phyloP scores from a whole-genome alignment of 1,140 invertebrate genomes.

The Drosophila azteca region DNA sequence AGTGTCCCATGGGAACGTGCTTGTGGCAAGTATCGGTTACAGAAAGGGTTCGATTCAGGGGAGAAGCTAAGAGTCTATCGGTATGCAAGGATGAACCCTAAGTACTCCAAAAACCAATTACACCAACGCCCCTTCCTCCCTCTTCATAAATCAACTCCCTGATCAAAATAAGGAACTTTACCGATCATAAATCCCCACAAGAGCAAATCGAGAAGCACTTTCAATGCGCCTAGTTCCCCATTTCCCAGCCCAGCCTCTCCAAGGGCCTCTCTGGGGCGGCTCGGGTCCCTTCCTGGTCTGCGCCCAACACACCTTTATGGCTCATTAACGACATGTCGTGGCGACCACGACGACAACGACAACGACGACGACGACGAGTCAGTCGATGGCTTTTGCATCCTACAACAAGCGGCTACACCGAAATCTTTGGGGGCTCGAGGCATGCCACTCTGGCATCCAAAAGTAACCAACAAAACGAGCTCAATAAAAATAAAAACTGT shows the following conservation, averaged over 20 bases:
- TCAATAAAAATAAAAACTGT: slow-evolving; percentile 81
- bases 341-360: slow-evolving; percentile 20
- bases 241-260: slow-evolving; percentile 24
- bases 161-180: slow-evolving; percentile 43
- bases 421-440: background rate
- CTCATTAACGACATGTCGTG: slow-evolving; percentile 71
- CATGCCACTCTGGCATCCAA: background rate
- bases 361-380: background rate
- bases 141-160: slow-evolving; percentile 31
- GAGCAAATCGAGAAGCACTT: slow-evolving; percentile 41
- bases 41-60: background rate
- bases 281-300: slow-evolving; percentile 8
- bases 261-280: background rate
- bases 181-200: slow-evolving; percentile 32
- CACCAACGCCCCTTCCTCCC: background rate
- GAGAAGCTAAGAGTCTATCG: too few relatives aligned
- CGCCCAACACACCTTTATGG: slow-evolving; percentile 68
- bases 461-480: slow-evolving; percentile 68
- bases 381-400: slow-evolving; percentile 55
- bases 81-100: too few relatives aligned
- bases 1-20: background rate
- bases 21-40: background rate
- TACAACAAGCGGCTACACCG: slow-evolving; percentile 27
- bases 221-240: slow-evolving; percentile 12
- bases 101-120: background rate